Percentiles rank a stretch among this genome's conserved stretches.
Conservation (phyloP, 2,888 invertebrate species). For the Tachina fera region DNA sequence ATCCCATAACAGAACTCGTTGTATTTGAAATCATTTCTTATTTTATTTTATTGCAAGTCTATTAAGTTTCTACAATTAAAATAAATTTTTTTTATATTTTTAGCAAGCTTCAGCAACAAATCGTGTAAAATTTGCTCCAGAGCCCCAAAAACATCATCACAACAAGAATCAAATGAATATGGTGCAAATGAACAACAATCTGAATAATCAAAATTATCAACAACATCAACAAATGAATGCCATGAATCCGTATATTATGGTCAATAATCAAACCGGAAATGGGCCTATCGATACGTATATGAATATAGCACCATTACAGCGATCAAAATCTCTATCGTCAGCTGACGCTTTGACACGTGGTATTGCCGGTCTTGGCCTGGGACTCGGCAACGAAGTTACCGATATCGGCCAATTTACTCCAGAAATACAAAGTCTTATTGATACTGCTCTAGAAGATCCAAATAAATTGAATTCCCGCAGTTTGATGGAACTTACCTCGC, state of each 20-base stretch:
- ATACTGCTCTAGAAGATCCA: conserved; percentile 92
- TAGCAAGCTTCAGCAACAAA: conserved; percentile 77
- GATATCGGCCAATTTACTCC: conserved; percentile 90
- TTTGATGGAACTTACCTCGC: conserved; percentile 93
- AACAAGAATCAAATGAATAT: conserved; percentile 73
- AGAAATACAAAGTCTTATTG: conserved; percentile 89
- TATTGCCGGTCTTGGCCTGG: conserved; percentile 86
- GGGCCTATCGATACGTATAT: conserved; percentile 78
- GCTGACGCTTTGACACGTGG: conserved; percentile 88
- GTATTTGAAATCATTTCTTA: too few relatives aligned
- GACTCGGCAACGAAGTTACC: conserved; percentile 88
- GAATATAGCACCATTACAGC: conserved; percentile 84
- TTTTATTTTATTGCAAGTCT: neutral
- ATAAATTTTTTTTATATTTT: neutral
- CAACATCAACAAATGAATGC: conserved; percentile 71
- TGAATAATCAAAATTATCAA: conserved; percentile 72
- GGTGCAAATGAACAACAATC: conserved; percentile 73
- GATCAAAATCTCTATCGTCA: conserved; percentile 92
- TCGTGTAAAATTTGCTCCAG: conserved; percentile 82
- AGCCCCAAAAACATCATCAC: conserved; percentile 80
- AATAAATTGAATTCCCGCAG: conserved; percentile 89
- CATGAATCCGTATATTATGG: conserved; percentile 73
- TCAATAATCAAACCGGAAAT: conserved; percentile 61
- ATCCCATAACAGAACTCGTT: too few relatives aligned
- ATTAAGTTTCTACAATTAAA: conserved; percentile 3